Base-by-base conservation (phyloP, 2,113 vertebrate genomes). In the Gymnobelideus leadbeateri region DNA sequence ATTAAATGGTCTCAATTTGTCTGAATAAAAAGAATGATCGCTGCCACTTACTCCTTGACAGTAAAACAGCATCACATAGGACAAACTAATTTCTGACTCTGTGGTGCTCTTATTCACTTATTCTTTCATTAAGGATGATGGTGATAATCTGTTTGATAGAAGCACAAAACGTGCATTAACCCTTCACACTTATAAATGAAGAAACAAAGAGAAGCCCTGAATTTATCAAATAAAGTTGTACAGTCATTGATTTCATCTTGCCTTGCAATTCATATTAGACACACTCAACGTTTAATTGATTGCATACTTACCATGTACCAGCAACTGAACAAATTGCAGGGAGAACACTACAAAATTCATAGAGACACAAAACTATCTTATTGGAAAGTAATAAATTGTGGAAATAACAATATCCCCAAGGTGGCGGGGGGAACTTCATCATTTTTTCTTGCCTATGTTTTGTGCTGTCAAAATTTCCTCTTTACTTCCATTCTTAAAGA, bases 241-340 rank as follows among this genome's bases (percentile, higher is more conserved):
- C 23, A 43, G n/a, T 2, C 43, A 49, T 50, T 50, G 54, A 94
- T 77, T 92, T 90, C 61, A 95, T 43, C 90, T 84, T n/a, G 37
- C 43, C 3, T 94, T 7, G 21, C 23, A 43, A 84, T 93, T 95
- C 51, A 54, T 8, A 46, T 84, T 84, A 52, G 46, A 94, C 16
- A 92, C 3, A 61, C n/a, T 95, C 47, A 92, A 91, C 61, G 91
- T 55, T 95, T 89, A 93, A 53, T 31, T 49, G 31, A 91, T 54
- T 54, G 8, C 6, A 84, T 46, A 54, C 37, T 61, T 37, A 93
- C 68, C 93, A 68, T 50, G 23, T 68, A 49, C 25, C 49, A n/a
- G 55, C 49, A 77, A 37, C 1, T 52, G 8, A 92, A 95, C 84
- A 68, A 21, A 50, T 31, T 57, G 6, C 47, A 61, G 47, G 28